A percentile compares a stretch with the other conserved stretches of the same genome.
Conservation (phyloP, 2,888 invertebrate species). For the Pterostichus madidus region DNA sequence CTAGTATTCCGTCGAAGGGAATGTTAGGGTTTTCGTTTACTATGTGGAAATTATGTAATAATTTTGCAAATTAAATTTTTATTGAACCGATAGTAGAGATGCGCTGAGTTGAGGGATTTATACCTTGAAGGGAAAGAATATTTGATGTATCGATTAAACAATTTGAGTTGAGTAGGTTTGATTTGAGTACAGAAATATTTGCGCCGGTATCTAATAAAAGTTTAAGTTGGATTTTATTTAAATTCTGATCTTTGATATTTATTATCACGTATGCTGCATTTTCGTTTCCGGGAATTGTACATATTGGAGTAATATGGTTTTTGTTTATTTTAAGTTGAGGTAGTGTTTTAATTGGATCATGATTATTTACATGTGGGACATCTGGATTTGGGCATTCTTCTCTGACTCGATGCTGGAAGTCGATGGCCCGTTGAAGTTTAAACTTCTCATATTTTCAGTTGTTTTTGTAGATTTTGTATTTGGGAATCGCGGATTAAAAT, state of each 20-base stretch:
- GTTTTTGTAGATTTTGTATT: neutral
- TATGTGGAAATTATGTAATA: neutral
- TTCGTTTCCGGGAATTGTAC: too few species aligned
- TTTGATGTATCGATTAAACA: neutral
- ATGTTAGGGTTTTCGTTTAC: neutral
- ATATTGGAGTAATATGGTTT: too few species aligned
- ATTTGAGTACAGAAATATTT: slow-evolving; percentile 7
- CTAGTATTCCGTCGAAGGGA: slow-evolving; percentile 66
- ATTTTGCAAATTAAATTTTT: neutral
- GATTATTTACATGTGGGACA: neutral
- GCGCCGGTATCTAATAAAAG: slow-evolving; percentile 16
- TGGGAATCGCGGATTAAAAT: too few species aligned
- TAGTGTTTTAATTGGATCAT: neutral
- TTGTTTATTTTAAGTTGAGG: too few species aligned
- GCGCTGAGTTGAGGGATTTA: neutral
- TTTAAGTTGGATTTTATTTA: neutral
- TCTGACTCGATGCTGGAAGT: neutral
- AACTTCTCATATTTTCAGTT: neutral
- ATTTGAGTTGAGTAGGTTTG: neutral
- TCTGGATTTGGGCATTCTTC: neutral
- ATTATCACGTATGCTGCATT: too few species aligned
- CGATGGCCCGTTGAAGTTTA: neutral
- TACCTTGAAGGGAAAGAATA: neutral
- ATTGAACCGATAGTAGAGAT: neutral
- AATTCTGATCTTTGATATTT: too few species aligned